Evolutionary conservation across 1,140 invertebrate genomes (phyloP), one percentile per base, ranked within the genome.

Genomic region (Drosophila sechellia): DNA sequence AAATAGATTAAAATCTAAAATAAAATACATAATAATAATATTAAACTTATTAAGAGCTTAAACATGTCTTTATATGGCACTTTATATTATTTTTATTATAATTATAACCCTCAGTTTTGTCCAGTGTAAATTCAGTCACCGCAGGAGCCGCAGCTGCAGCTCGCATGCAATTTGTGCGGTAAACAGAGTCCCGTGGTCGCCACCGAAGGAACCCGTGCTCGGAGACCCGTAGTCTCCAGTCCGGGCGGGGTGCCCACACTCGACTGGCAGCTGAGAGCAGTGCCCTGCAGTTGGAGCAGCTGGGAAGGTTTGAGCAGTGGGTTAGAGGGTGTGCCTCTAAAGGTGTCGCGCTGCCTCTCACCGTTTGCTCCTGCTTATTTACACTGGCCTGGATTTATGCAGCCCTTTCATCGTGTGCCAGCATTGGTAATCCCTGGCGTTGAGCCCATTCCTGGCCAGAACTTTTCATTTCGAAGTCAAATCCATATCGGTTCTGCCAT

Each of bases 161-260:
- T 71, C 61, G 53, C 73, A 77, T 77, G 75, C 74, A 77, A 77
- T 77, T 77, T 77, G 73, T 66, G 73, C 52, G 73, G 73, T 75
- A 76, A 68, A 53, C 53, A 55, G 52, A 75, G 72, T 66, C 54
- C 70, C 63, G 15, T 53, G 48, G 58, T 46, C 43, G 40, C 50
- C 15, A 40, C n/a, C 48, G 25, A 43, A 65, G 22, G 12, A 39
- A 34, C 13, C 45, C 27, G 58, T 22, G 11, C 8, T 27, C 20
- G 46, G 27, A 5, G 8, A 4, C 37, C 31, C 35, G 34, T 39
- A 27, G 57, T 66, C 27, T 22, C 37, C 17, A 12, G 13, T 63
- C 63, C 56, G 34, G 27, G 57, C 43, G 17, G 58, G 35, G 64
- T 64, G 46, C 64, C 35, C 25, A 40, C 25, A 40, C 50, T 71